Conservation (phyloP, 2,797 vertebrate species). For the Pangasius krempfi region DNA sequence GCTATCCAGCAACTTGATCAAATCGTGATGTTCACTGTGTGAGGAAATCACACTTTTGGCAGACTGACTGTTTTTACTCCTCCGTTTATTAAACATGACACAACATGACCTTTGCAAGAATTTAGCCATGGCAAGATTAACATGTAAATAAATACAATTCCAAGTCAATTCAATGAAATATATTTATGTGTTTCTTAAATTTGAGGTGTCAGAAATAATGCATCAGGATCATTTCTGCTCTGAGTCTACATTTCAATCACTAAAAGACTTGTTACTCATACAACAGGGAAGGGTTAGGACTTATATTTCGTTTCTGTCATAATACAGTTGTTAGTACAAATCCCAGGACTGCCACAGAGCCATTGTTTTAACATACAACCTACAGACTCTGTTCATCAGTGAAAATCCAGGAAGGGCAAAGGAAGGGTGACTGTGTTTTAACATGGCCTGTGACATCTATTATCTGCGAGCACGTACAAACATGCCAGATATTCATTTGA, state of each 20-base stretch:
- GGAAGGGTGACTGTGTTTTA: conserved; percentile 17
- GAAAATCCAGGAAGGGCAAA: not conserved
- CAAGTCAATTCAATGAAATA: not conserved
- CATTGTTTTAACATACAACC: not conserved
- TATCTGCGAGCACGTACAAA: not conserved
- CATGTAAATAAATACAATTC: not conserved
- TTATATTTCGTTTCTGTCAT: not conserved
- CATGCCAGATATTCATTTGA: conserved; percentile 32
- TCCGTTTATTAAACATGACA: not conserved
- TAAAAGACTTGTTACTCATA: not conserved
- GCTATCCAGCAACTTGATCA: not conserved
- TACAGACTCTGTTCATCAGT: not conserved
- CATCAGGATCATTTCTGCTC: not conserved
- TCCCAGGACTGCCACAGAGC: not conserved
- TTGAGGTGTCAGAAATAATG: not conserved
- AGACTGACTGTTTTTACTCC: not conserved
- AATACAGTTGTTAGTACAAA: not conserved
- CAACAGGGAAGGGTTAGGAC: not conserved
- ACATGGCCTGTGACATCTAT: conserved; percentile 17
- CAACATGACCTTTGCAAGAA: not conserved
- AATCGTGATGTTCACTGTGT: not conserved
- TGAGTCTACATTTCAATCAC: not conserved
- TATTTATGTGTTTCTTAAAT: not conserved
- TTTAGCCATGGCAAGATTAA: not conserved
- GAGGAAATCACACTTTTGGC: not conserved